Evolutionary conservation across 2,113 vertebrate genomes (phyloP), one percentile per base, ranked within the genome.

Genomic region (Equus przewalskii): DNA sequence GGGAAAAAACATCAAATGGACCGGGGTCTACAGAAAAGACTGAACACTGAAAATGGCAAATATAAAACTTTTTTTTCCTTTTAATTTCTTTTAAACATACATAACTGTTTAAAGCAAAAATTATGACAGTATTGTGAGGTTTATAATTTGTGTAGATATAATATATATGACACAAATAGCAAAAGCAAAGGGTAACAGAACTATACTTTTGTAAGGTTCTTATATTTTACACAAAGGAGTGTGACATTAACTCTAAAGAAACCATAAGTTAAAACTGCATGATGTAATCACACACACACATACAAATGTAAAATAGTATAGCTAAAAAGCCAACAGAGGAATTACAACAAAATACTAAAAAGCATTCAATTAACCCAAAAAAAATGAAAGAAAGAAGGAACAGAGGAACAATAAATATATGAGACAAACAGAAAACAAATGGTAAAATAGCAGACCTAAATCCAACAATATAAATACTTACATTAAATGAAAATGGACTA

Each of bases 41-140:
- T 10, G 30, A 84, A 88, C 49, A 89, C 11, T 2, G 18, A 84
- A 84, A 73, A 87, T 44, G 58, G 22, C 41, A 92, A 64, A 70
- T 2, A 22, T 5, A 44, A 36, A 80, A 36, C 36, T 41, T 10
- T 18, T 18, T 46, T 95, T 72, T 92, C 46, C 8, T 62, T 18
- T 65, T 46, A 58, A 10, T 73, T 64, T 60, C 12, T 86, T 87
- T 73, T 56, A 87, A 96, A 92, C 11, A 75, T 19, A 88, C 2
- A 26, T 33, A 87, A 87, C 12, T 93, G 26, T 51, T 75, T 83
- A 93, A 83, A 93, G 65, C 33, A 76, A 90, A 92, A 62, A 69
- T 49, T 44, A 79, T 33, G 28, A 67, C 21, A 41, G 41, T 67
- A 65, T 67, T 6, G 44, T n/a, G 62, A 51, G 41, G 22, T 78